Evolutionary conservation across 1,140 invertebrate genomes (phyloP), one percentile per base, ranked within the genome.

Genomic region (Himalopsyche phryganea): DNA sequence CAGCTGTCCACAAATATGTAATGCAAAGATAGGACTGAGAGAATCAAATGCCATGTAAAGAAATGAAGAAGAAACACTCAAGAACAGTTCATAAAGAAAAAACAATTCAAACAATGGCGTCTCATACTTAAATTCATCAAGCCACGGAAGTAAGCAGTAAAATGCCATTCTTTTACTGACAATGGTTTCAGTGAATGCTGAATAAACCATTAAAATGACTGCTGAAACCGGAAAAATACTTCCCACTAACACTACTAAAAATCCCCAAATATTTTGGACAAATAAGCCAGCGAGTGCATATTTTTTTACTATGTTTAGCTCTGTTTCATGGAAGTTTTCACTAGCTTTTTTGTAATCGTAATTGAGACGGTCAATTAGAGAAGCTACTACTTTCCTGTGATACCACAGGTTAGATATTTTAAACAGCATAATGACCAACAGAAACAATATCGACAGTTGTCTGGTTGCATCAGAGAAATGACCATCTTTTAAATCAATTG

Each of bases 1-100:
- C 6, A 63, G n/a, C 32, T 63, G 60, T n/a, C 44, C 55, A 33
- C 55, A 63, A 0, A 58, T 15, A 20, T 63, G 60, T 15, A 63
- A 11, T 9, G 32, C 19, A 28, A 58, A 50, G 13, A 55, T 55
- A 4, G 60, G 45, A 9, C 58, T 35, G 1, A 63, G 9, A 1
- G 55, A 14, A 45, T 58, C 60, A 42, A 54, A 63, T 19, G 55
- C 55, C 9, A 44, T 58, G 17, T 45, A 58, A 14, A 54, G 13
- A 7, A 44, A 38, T 28, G 47, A 32, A 5, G 18, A 15, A 1
- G 18, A 35, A 4, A 48, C 6, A 32, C 41, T 41, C n/a, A 55
- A 5, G 32, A 38, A 50, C 32, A 48, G 7, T 17, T 58, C 45
- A 36, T 44, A 58, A 40, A 63, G 9, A 20, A 53, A 50, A 41